phyloP scores from a whole-genome alignment of 2,888 invertebrate species.

The Rhyacophila evoluta region DNA sequence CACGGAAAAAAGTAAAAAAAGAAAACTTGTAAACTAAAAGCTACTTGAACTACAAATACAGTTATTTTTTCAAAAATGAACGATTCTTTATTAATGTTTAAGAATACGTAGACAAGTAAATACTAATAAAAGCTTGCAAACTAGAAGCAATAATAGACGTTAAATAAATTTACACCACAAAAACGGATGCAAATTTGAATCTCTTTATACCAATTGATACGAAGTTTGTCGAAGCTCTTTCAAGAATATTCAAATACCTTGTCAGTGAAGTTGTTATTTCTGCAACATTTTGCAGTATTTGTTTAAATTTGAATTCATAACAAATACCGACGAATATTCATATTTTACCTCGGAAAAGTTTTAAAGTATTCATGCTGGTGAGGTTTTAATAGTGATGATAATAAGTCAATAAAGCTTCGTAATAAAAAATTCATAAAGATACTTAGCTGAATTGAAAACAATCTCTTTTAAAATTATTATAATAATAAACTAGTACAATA shows the following conservation, averaged over 20 bases:
- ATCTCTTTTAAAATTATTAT: too few species aligned
- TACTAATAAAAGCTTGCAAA: neutral
- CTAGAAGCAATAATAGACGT: neutral
- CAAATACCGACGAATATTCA: neutral
- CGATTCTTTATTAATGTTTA: too few species aligned
- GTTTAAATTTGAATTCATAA: slow-evolving; percentile 18
- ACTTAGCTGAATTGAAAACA: too few species aligned
- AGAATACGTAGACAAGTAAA: too few species aligned
- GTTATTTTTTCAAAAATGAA: too few species aligned
- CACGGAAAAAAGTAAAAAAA: too few species aligned
- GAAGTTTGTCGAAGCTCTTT: neutral
- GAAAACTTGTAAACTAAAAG: too few species aligned
- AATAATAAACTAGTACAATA: too few species aligned
- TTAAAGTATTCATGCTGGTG: neutral
- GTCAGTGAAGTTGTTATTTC: slow-evolving; percentile 12
- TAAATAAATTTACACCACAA: neutral
- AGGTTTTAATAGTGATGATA: neutral
- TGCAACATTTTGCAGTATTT: neutral
- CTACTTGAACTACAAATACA: too few species aligned
- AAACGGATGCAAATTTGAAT: slow-evolving; percentile 21
- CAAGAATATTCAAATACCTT: slow-evolving; percentile 12
- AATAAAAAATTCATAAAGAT: too few species aligned
- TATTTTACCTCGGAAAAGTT: neutral
- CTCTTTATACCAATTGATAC: slow-evolving; percentile 15
- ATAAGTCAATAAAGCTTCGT: neutral